These are phyloP conservation scores for Drosophila prostipennis DNA, from an alignment of 2,888 invertebrate species.

Conservation along the genomic window DNA sequence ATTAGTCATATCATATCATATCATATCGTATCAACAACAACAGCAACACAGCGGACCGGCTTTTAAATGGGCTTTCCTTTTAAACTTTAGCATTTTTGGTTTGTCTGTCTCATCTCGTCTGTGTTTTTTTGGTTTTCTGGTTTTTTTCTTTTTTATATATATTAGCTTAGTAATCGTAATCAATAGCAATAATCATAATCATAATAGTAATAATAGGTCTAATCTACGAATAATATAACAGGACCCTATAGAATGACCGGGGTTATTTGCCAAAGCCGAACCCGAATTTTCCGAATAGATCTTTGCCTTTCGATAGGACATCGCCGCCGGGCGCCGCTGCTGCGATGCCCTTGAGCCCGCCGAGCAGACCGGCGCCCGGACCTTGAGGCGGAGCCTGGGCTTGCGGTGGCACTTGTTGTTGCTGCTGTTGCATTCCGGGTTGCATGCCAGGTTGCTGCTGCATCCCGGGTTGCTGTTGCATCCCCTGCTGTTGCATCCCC, in stretches of 20 bases:
- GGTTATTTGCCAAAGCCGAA: slow-evolving; percentile 92
- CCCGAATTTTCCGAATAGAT: slow-evolving; percentile 93
- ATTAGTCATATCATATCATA: slow-evolving; percentile 58
- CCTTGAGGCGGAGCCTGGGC: slow-evolving; percentile 83
- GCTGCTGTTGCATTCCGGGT: slow-evolving; percentile 65
- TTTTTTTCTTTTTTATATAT: neutral
- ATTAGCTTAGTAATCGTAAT: slow-evolving; percentile 76
- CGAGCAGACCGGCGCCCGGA: slow-evolving; percentile 93
- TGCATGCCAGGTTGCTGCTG: slow-evolving; percentile 53
- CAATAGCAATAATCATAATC: slow-evolving; percentile 67
- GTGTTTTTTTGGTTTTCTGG: neutral
- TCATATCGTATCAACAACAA: slow-evolving; percentile 17
- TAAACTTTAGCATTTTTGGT: slow-evolving; percentile 25
- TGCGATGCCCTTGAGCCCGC: slow-evolving; percentile 95
- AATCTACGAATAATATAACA: slow-evolving; percentile 82
- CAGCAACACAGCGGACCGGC: slow-evolving; percentile 46
- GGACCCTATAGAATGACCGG: slow-evolving; percentile 83
- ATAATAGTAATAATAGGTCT: slow-evolving; percentile 73
- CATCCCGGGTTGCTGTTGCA: slow-evolving; percentile 51
- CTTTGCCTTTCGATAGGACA: slow-evolving; percentile 96
- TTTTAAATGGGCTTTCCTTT: slow-evolving; percentile 1
- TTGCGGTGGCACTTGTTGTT: slow-evolving; percentile 85
- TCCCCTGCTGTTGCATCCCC: slow-evolving; percentile 24
- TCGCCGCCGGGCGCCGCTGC: slow-evolving; percentile 94
- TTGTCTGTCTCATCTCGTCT: slow-evolving; percentile 4